Conservation (phyloP, 2,888 invertebrate species). For the Hydroisotoma schaefferi region DNA sequence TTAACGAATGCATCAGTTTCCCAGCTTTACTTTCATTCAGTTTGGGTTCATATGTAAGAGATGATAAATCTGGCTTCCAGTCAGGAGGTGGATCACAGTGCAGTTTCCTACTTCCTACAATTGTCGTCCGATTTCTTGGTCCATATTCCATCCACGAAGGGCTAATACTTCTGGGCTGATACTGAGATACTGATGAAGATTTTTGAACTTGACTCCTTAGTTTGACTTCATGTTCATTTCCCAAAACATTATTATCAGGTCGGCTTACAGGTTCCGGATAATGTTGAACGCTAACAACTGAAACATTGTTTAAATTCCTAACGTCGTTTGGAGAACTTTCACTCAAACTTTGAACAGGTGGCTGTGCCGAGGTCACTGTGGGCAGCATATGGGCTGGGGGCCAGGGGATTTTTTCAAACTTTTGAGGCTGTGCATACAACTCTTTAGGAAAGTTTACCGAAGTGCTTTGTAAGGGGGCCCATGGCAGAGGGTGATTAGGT, state of each 20-base stretch:
- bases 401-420: constrained; percentile 68
- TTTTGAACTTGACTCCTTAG: constrained; percentile 14
- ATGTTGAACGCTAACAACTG: constrained; percentile 41
- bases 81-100: constrained; percentile 60
- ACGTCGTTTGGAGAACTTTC: constrained; percentile 11
- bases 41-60: constrained; percentile 19
- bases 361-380: constrained; percentile 29
- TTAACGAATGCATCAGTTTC: too few relatives aligned
- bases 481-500: constrained; percentile 60
- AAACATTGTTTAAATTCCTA: constrained; percentile 35
- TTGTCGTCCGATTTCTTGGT: constrained; percentile 70
- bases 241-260: neutral
- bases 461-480: constrained; percentile 55
- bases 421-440: constrained; percentile 70
- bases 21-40: too few relatives aligned
- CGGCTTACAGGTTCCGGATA: constrained; percentile 2
- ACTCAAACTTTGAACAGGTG: constrained; percentile 20
- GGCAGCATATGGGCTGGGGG: constrained; percentile 58
- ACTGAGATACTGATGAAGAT: neutral
- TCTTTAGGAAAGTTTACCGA: constrained; percentile 46
- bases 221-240: neutral
- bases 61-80: constrained; percentile 43
- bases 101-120: constrained; percentile 73
- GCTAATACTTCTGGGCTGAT: constrained; percentile 21
- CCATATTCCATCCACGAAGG: constrained; percentile 35